A percentile compares a stretch with the other conserved stretches of the same genome.
Evolutionary conservation across 2,113 vertebrate species (phyloP).

Genomic region (Cyanoderma ruficeps): DNA sequence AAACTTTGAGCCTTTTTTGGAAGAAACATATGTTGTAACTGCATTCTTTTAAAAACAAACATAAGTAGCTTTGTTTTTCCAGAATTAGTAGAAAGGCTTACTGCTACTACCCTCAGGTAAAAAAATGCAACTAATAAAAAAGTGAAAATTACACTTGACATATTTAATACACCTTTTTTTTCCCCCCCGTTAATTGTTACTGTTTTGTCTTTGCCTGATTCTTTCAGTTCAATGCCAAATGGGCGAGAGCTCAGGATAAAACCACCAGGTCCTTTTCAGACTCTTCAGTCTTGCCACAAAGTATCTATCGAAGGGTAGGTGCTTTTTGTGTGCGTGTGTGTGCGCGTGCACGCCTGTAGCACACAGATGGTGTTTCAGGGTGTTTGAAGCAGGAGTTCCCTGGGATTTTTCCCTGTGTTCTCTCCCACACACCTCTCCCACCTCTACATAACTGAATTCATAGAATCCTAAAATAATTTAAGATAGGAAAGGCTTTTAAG

Average conservation of each 20-base stretch:
- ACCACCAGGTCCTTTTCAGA: conserved; percentile 69
- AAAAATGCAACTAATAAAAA: background rate
- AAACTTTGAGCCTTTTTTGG: background rate
- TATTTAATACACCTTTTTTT: background rate
- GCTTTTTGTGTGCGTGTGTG: background rate
- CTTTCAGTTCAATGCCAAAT: conserved; percentile 87
- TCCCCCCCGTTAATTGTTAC: background rate
- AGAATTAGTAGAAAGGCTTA: background rate
- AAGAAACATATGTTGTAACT: background rate
- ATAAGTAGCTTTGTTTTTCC: background rate
- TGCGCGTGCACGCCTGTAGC: too few relatives aligned
- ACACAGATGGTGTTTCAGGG: too few relatives aligned
- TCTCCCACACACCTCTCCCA: background rate
- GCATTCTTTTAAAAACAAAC: background rate
- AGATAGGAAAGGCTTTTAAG: background rate
- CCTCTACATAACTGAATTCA: background rate
- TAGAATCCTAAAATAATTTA: background rate
- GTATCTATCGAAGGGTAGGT: conserved; percentile 89
- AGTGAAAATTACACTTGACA: background rate
- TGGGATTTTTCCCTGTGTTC: too few relatives aligned
- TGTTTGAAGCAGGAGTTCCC: background rate
- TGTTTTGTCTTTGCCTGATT: conserved; percentile 34
- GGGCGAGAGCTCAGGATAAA: conserved; percentile 82
- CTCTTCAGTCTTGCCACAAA: conserved; percentile 76
- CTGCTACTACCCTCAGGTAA: background rate